Base-by-base conservation (phyloP, 2,797 vertebrate genomes). In the Trematomus bernacchii region DNA sequence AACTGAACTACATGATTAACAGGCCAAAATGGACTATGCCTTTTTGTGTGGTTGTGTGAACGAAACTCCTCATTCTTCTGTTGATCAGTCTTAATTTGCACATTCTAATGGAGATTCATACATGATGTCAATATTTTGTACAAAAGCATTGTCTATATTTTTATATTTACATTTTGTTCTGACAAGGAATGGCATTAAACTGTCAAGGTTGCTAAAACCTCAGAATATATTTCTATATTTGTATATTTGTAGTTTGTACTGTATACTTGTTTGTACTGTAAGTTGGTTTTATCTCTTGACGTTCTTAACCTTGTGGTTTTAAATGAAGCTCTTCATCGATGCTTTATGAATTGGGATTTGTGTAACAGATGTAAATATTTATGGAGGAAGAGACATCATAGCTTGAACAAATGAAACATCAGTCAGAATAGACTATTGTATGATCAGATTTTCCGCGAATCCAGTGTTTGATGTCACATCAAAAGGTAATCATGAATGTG, bases 41-140 rank as follows among this genome's bases (percentile, higher is more conserved):
- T 91, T 85, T 76, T 82, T 65, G 66, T 71, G 16, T 85, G 72
- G 78, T 72, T 80, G 71, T 85, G 51, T 73, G 63, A 59, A 74
- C 81, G 46, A 73, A 86, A 69, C 79, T 83, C 66, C 66, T 76
- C 77, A 52, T 82, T 83, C 70, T 88, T 86, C 83, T 89, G 83
- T 90, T 92, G 87, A 87, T 92, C 88, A 84, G 84, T 91, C 86
- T 91, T 90, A 85, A 89, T 95, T 95, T 95, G 94, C 94, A 95
- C 95, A 95, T 94, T 92, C 55, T 71, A 88, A 91, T 85, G 73
- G 88, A 90, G 88, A 91, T 93, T 89, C 87, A 90, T 89, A 86
- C 88, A 91, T 91, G 91, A 91, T 94, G 93, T 94, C 93, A 92
- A 94, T 93, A 93, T 95, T 95, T 93, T 94, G 91, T 94, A 93